These are phyloP conservation scores for Catamblyrhynchus diadema DNA, from an alignment of 2,797 vertebrate species.

Conservation along the genomic window DNA sequence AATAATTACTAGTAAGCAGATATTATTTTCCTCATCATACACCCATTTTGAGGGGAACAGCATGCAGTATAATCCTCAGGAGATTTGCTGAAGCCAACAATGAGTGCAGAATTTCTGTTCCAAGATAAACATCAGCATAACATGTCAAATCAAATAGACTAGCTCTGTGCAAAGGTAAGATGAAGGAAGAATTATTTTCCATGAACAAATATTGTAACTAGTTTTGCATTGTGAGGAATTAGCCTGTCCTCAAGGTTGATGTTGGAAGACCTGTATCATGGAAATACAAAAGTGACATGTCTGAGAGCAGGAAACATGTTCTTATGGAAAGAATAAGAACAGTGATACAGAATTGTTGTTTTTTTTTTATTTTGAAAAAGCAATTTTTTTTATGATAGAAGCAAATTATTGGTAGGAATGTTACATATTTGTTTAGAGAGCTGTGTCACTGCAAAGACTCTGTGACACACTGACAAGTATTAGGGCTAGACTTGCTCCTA, in stretches of 20 bases:
- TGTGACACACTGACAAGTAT: background rate
- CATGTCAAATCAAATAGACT: background rate
- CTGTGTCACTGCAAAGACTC: background rate
- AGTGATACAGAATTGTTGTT: background rate
- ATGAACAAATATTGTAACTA: fast-evolving
- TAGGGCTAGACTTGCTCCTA: background rate
- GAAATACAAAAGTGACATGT: background rate
- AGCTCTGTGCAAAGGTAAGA: background rate
- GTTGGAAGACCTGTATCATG: background rate
- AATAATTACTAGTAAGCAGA: background rate
- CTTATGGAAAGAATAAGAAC: background rate
- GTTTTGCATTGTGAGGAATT: background rate
- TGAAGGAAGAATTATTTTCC: background rate
- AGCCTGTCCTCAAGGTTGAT: background rate
- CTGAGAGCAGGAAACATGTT: background rate
- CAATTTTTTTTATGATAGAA: background rate
- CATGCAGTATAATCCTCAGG: background rate
- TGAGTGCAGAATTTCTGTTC: background rate
- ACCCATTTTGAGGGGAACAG: background rate
- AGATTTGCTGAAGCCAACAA: background rate
- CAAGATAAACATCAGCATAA: background rate
- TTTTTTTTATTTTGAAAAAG: background rate
- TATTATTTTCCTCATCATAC: background rate
- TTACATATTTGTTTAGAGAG: background rate
- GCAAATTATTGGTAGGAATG: background rate